These are phyloP conservation scores for Phasia obesa DNA, from an alignment of 2,888 invertebrate genomes.

Conservation along the genomic window DNA sequence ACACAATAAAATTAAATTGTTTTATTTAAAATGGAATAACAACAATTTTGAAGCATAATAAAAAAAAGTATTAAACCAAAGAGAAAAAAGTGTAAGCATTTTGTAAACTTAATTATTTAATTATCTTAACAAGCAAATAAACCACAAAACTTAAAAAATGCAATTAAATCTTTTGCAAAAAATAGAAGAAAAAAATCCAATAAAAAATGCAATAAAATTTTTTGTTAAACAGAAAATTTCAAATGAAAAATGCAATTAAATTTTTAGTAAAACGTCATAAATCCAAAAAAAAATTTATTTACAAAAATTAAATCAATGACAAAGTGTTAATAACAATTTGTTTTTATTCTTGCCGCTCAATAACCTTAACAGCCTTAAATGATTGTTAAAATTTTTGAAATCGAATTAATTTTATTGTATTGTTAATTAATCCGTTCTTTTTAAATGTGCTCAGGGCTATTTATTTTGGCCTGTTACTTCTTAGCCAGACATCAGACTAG, in stretches of 20 bases:
- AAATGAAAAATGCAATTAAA: constrained; percentile 67
- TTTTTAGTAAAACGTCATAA: constrained; percentile 15
- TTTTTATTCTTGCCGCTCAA: constrained; percentile 25
- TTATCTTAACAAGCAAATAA: no score
- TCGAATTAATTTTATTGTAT: constrained; percentile 12
- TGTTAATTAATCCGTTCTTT: constrained; percentile 67
- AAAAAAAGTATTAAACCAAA: constrained; percentile 18
- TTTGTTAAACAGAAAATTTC: constrained; percentile 13
- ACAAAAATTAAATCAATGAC: constrained; percentile 34
- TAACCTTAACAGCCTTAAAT: constrained; percentile 55
- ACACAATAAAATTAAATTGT: constrained; percentile 5
- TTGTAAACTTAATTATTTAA: no score
- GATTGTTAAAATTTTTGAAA: constrained; percentile 21
- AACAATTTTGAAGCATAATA: neutral
- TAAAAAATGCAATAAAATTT: constrained; percentile 68
- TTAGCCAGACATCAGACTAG: neutral
- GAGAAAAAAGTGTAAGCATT: constrained; percentile 60
- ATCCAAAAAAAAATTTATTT: neutral
- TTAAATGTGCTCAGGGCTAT: constrained; percentile 62
- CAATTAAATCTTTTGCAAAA: neutral
- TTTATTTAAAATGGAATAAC: constrained; percentile 13
- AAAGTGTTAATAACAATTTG: constrained; percentile 45
- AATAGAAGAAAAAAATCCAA: constrained; percentile 7
- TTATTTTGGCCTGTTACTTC: constrained; percentile 16
- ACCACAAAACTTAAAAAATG: constrained; percentile 20